A percentile compares a stretch with the other conserved stretches of the same genome.
Conservation (phyloP, 30 jellyfish, hydroid and myxozoan species). For the Aurelia sp. region DNA sequence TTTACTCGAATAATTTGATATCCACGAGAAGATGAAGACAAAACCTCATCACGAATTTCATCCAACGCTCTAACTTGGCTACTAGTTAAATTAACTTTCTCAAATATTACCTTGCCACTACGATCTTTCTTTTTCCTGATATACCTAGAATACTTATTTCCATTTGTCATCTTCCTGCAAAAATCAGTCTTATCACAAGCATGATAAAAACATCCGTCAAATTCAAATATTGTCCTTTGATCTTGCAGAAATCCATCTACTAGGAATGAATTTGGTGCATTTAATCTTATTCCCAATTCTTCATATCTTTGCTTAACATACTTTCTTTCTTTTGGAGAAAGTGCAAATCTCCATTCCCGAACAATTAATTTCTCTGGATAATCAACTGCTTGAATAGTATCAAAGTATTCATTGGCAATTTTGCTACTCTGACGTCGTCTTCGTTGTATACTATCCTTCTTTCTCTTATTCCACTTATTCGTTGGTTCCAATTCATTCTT, state of each 20-base stretch:
- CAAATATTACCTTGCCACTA: no score
- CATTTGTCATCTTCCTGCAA: not conserved
- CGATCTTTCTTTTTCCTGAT: not conserved
- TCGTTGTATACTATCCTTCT: no score
- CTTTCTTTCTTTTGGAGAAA: not conserved
- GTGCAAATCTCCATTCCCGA: not conserved
- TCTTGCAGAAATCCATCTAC: not conserved
- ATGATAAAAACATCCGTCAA: slow-evolving; percentile 30
- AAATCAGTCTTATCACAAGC: not conserved
- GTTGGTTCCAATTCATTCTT: no score
- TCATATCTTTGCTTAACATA: not conserved
- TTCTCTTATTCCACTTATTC: no score
- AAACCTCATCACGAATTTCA: not conserved
- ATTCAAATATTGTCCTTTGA: not conserved
- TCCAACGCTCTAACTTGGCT: not conserved
- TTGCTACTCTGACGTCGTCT: not conserved
- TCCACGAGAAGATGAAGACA: not conserved
- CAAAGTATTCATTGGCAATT: not conserved
- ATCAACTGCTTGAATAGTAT: not conserved
- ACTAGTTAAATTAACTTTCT: no score
- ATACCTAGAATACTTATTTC: not conserved
- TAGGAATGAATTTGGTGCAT: not conserved
- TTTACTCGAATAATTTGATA: not conserved
- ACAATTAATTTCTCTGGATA: not conserved
- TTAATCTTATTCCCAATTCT: not conserved